Conservation (phyloP, 2,888 invertebrate genomes). For the Scaptomyza polygonia region DNA sequence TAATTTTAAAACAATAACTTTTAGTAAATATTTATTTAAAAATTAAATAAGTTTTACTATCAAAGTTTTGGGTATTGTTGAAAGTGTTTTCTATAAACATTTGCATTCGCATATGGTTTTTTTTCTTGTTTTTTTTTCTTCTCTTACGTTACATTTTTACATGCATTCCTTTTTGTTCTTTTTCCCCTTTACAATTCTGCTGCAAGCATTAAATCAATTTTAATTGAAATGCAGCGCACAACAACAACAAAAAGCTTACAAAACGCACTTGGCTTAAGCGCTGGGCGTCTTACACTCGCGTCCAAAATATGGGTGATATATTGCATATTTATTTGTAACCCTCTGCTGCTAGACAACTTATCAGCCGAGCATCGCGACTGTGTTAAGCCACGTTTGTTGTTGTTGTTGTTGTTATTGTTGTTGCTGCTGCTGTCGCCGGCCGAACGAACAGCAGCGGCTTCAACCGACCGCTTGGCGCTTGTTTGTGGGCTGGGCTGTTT, state of each 20-base stretch:
- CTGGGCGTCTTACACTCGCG: conserved; percentile 25
- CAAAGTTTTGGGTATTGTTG: too few species aligned
- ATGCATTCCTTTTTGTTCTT: neutral
- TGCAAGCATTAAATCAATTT: conserved; percentile 22
- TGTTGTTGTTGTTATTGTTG: too few species aligned
- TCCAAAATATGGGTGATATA: conserved; percentile 32
- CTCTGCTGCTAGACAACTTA: conserved; percentile 35
- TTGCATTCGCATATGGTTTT: too few species aligned
- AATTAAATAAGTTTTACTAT: too few species aligned
- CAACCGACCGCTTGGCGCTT: conserved; percentile 19
- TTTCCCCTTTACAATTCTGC: too few species aligned
- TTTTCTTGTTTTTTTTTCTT: neutral
- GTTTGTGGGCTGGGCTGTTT: conserved; percentile 53
- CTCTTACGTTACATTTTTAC: neutral
- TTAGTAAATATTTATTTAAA: too few species aligned
- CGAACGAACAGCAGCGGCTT: conserved; percentile 40
- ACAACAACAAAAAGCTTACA: conserved; percentile 24
- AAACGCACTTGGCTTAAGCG: conserved; percentile 38
- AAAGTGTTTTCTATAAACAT: too few species aligned
- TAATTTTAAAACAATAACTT: too few species aligned
- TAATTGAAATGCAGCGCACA: conserved; percentile 32
- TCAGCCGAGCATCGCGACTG: conserved; percentile 39
- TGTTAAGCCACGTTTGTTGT: conserved; percentile 62
- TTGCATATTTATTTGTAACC: conserved; percentile 12
- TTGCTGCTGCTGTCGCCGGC: conserved; percentile 22